Percentiles rank a stretch among this genome's conserved stretches.
phyloP scores from a whole-genome alignment of 2,797 vertebrate species.

The Enteromius argenteus region DNA sequence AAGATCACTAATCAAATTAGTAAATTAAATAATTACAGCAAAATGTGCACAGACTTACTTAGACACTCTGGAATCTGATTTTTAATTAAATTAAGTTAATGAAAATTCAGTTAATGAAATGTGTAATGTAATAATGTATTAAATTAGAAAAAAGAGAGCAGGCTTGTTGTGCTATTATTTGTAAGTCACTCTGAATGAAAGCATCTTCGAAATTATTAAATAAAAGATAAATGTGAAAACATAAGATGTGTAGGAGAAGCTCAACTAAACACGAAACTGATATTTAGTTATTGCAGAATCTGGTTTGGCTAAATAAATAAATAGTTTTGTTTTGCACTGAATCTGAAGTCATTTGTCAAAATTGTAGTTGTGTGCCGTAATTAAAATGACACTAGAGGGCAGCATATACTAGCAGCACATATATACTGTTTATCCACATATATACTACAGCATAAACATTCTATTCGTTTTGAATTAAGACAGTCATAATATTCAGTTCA shows the following conservation, averaged over 20 bases:
- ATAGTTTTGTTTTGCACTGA: neutral
- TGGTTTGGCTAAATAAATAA: neutral
- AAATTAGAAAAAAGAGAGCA: neutral
- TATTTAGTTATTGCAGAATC: neutral
- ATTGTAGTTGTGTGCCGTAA: neutral
- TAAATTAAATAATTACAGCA: neutral
- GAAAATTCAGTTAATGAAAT: neutral
- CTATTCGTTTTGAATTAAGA: neutral
- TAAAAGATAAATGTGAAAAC: neutral
- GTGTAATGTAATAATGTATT: neutral
- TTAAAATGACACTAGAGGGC: constrained; percentile 56
- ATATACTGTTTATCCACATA: too few relatives aligned
- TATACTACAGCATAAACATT: too few relatives aligned
- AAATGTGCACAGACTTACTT: neutral
- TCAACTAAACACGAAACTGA: neutral
- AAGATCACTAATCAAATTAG: neutral
- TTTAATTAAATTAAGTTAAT: neutral
- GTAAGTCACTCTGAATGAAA: neutral
- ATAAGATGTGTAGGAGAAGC: neutral
- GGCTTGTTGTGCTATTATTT: neutral
- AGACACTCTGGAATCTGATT: neutral
- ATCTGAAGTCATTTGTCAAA: neutral
- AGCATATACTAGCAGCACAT: constrained; percentile 32
- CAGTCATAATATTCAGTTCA: neutral
- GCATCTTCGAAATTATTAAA: neutral